These are phyloP conservation scores for Hemithea aestivaria DNA, from an alignment of 2,888 invertebrate species.

Conservation along the genomic window DNA sequence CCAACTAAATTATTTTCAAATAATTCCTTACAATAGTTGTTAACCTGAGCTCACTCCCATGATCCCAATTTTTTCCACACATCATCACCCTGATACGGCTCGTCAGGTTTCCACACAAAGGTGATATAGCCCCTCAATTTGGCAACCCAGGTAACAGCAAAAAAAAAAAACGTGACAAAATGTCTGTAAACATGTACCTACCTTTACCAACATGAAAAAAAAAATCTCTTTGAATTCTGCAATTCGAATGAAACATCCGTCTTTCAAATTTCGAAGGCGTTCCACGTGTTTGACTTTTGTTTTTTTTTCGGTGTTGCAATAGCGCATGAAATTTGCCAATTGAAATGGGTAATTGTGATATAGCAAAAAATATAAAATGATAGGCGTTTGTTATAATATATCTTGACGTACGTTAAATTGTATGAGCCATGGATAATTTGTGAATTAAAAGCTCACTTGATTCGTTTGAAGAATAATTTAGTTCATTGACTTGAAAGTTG, in stretches of 20 bases:
- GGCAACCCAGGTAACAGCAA: conserved; percentile 64
- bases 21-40: conserved; percentile 5
- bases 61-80: conserved; percentile 46
- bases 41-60: no score
- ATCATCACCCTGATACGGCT: conserved; percentile 65
- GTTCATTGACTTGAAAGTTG: conserved; percentile 17
- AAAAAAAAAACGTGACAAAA: conserved; percentile 75
- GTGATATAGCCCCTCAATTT: conserved; percentile 62
- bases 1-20: no score
- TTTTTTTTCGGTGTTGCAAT: conserved; percentile 53
- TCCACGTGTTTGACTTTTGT: conserved; percentile 62
- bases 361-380: conserved; percentile 50
- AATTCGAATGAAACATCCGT: conserved; percentile 50
- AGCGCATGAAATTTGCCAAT: conserved; percentile 56
- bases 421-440: conserved; percentile 57
- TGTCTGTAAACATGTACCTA: conserved; percentile 78
- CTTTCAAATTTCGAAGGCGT: conserved; percentile 64
- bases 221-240: conserved; percentile 52
- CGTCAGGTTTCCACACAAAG: conserved; percentile 51
- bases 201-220: conserved; percentile 46
- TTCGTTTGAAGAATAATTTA: conserved; percentile 1
- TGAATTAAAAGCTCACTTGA: conserved; percentile 20
- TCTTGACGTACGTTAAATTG: conserved; percentile 47
- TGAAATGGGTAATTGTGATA: conserved; percentile 57
- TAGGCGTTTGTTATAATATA: conserved; percentile 44